Evolutionary conservation across 2,888 invertebrate species (phyloP).

Genomic region (Sympetrum striolatum): DNA sequence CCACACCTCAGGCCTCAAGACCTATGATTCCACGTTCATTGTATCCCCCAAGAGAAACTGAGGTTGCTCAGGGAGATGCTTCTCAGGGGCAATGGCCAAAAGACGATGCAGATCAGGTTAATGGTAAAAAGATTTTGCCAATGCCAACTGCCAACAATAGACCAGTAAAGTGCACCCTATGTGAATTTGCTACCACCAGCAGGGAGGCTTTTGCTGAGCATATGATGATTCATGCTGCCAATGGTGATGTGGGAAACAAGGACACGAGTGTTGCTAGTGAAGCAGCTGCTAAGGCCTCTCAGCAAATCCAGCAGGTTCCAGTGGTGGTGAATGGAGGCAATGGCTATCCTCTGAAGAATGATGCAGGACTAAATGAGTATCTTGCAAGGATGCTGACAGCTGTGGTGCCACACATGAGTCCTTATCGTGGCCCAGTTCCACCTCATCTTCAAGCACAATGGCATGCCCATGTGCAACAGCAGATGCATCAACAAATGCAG

Average conservation of each 20-base stretch:
- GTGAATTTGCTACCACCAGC: constrained; percentile 56
- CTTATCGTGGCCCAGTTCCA: neutral
- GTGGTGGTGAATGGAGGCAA: neutral
- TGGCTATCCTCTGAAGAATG: neutral
- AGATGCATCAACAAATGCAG: constrained; percentile 15
- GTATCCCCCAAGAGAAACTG: neutral
- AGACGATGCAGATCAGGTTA: neutral
- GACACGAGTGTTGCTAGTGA: neutral
- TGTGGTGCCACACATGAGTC: neutral
- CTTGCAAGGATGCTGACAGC: constrained; percentile 29
- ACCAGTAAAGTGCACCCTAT: constrained; percentile 56
- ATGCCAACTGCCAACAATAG: neutral
- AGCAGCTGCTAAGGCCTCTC: neutral
- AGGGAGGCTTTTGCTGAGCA: constrained; percentile 57
- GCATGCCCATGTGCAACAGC: constrained; percentile 32
- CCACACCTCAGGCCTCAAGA: constrained; percentile 1
- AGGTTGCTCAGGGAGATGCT: neutral
- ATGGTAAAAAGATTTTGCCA: neutral
- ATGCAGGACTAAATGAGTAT: constrained; percentile 39
- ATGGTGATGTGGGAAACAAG: constrained; percentile 46
- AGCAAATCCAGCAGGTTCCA: neutral
- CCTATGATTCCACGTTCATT: neutral
- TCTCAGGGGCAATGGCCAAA: neutral
- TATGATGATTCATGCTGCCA: constrained; percentile 56
- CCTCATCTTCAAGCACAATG: constrained; percentile 26